Evolutionary conservation across 2,797 vertebrate species (phyloP), one percentile per base, ranked within the genome.

Genomic region (Sibirionetta formosa): DNA sequence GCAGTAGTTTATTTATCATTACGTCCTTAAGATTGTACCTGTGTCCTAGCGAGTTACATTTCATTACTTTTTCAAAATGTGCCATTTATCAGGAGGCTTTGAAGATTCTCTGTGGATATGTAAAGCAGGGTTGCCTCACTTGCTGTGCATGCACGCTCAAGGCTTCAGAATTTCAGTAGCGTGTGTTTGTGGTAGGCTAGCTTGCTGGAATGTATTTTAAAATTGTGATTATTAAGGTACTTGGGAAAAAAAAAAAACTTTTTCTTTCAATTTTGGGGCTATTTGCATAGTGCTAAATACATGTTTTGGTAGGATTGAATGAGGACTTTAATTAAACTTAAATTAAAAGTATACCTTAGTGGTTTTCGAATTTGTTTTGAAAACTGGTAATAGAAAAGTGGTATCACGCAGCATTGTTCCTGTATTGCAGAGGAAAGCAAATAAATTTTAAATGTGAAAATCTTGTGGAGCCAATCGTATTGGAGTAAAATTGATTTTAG

Each of bases 261-360:
- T 85, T 92, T 96, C 86, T 95, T 95, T 95, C 78, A 82, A 88
- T 97, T 97, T 93, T 76, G 90, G 91, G 96, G 94, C 95, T 96
- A 94, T 98, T 98, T 97, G 94, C 93, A 92, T 70, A 96, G 96
- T 86, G 91, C 73, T 94, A 86, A 96, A 87, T 96, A 70, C 72
- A 89, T 92, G 92, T 95, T 97, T 95, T 93, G 63, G 86, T 96
- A 87, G 65, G 75, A 94, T 71, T 96, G 93, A 95, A 82, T 88
- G 88, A 90, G 61, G 93, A 94, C 93, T 86, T 97, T 94, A 97
- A 97, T 97, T 97, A 90, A 95, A 89, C 83, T 95, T 96, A 78
- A 95, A 97, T 96, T 95, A 94, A 86, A 91, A 92, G 83, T 96
- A 76, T 95, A 83, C 87, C 93, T 33, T 91, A 70, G 86, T 96